Evolutionary conservation across 2,113 vertebrate species (phyloP).

Genomic region (Oophaga pumilio): DNA sequence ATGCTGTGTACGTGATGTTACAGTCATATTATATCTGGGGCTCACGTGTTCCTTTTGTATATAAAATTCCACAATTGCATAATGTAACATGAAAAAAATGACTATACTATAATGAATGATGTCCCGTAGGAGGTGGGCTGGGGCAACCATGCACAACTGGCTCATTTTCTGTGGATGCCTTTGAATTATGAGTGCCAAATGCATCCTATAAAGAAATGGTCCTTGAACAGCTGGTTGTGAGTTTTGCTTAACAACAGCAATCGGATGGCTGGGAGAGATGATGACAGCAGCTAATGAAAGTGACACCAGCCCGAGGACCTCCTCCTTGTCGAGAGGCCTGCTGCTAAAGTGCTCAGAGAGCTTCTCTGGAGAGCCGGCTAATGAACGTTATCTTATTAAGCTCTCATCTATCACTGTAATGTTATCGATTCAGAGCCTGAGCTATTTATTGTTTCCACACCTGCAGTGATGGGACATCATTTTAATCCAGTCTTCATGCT

Average conservation of each 20-base stretch:
- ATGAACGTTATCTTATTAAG: conserved; percentile 58
- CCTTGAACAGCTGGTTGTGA: conserved; percentile 32
- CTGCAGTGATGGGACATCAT: conserved; percentile 53
- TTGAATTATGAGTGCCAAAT: neutral
- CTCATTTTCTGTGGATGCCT: neutral
- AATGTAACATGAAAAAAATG: neutral
- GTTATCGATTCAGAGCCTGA: conserved; percentile 49
- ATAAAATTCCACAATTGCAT: neutral
- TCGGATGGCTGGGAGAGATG: conserved; percentile 14
- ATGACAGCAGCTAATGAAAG: conserved; percentile 57
- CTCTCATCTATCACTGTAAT: conserved; percentile 57
- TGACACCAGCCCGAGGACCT: conserved; percentile 50
- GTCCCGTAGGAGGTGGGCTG: neutral
- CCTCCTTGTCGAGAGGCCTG: conserved; percentile 44
- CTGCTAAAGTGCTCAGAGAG: conserved; percentile 55
- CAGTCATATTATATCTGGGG: neutral
- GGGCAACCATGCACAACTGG: neutral
- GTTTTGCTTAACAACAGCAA: conserved; percentile 38
- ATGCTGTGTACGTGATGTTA: neutral
- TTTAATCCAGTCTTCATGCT: conserved; percentile 36
- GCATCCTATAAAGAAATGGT: conserved; percentile 2
- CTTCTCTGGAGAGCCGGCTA: conserved; percentile 48
- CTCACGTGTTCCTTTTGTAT: neutral
- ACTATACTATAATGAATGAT: neutral
- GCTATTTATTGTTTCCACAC: conserved; percentile 53